Evolutionary conservation across 2,113 vertebrate species (phyloP), one percentile per base, ranked within the genome.

Genomic region (Procavia capensis): DNA sequence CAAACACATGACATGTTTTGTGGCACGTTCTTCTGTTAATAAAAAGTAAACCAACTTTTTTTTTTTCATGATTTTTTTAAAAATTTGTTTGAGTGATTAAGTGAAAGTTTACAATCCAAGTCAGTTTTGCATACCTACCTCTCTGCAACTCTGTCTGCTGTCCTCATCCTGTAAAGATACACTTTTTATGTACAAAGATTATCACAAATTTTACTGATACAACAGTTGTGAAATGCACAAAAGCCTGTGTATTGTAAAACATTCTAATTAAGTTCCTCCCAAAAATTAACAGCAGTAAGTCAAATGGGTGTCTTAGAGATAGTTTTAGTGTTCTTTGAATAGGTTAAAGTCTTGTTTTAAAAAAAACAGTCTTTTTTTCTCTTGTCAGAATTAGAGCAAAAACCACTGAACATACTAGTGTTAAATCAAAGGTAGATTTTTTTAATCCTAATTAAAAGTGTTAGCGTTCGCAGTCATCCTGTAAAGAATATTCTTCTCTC

Each of bases 241-340:
- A 94, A 85, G 50, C 36, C 57, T 74, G 36, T 75, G 81, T 72
- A 61, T 72, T 94, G 74, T 86, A 36, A 54, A 70, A 61, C 29
- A 25, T 90, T 89, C 81, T 94, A 66, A 85, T 92, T 86, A 83
- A 2, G 3, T 94, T 83, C 9, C 39, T 79, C 85, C 92, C 79
- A 50, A 17, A 81, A 94, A 85, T 88, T 74, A 81, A 75, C 27
- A 89, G 31, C 90, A 78, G 16, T 82, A 82, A 78, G 34, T 19
- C 2, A 79, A 84, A 31, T 92, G 61, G n/a, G 19, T 93, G 78
- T 82, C 54, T 90, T 90, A 74, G 78, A 90, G 10, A 50, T 87
- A 72, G 75, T 84, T 93, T 94, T 94, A 94, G 90, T 13, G 16
- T 76, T 61, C 31, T 92, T 1, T 66, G 50, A 90, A 82, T 85